Evolutionary conservation across 2,797 vertebrate genomes (phyloP), one percentile per base, ranked within the genome.

Genomic region (Sebastes cheni): DNA sequence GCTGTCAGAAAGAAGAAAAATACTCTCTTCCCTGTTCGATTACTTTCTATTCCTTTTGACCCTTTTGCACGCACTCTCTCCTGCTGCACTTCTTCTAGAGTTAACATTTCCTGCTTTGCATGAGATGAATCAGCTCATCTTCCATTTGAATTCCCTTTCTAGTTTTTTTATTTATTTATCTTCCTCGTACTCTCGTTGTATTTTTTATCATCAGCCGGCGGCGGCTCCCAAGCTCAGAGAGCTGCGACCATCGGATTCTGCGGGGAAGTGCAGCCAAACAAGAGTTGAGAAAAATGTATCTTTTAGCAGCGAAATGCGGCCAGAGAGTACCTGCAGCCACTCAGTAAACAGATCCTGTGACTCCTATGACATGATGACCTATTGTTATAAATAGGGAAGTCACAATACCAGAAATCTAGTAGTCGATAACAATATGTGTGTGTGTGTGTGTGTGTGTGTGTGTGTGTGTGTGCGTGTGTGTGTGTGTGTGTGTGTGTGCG

Each of bases 381-480:
- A 16, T 42, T 42, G 39, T 3, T 16, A 42, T 16, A 42, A 42
- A 16, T 0, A 16, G 39, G 39, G 39, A 42, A 14, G 39, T 42
- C 39, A 16, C 39, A 0, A 42, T 42, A 42, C 14, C 39, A 42
- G 39, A 42, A 42, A 42, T 42, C 39, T 42, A 42, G 39, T 42
- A 42, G 39, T 42, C 14, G 14, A 42, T 42, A 42, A 0, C 14
- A 42, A 42, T 42, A 42, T 0, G 13, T 14, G 36, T 39, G 36
- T 0, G 1, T 5, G 36, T 1, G 12, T 0, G 32, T 0, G 32
- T 9, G 32, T 0, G 8, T 9, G 32, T 0, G 32, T 1, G 11
- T 0, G 36, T 13, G 36, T 9, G 6, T 73, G 36, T 0, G 36
- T 5, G 36, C 0, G 12, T 13, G 23, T 79, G 30, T 1, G 30